Evolutionary conservation across 2,888 invertebrate species (phyloP), one percentile per base, ranked within the genome.

Genomic region (Ormyrus rosae): DNA sequence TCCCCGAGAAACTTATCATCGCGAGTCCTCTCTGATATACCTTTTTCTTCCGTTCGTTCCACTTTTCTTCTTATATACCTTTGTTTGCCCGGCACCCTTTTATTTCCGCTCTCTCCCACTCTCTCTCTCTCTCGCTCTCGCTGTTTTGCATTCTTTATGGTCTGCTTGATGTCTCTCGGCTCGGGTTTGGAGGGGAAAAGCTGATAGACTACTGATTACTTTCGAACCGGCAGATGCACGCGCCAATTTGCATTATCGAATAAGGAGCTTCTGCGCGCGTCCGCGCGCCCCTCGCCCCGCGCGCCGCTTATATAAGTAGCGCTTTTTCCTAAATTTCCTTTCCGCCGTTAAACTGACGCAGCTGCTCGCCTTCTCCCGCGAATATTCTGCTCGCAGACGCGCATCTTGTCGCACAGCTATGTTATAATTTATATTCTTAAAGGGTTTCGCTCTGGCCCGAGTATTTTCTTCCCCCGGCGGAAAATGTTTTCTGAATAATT

Each of bases 201-300:
- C 83, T 83, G 79, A 73, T 78, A 61, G 75, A 50, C 79, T 71
- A 70, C 65, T 73, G 80, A 76, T 79, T 77, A 80, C 73, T 81
- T 70, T 77, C 74, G 68, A 60, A 56, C 55, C 34, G 63, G 65
- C 58, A 73, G 58, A 46, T 34, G 58, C 68, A 45, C n/a, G 65
- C 9, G 60, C 75, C 56, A 55, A 70, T 78, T 81, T 81, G 69
- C 78, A 78, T 78, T 76, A 70, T 83, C 77, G 78, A 76, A 58
- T 75, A 68, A 74, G 61, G 68, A 69, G 60, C 55, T 50, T 19
- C 46, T 7, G 58, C 5, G 63, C 46, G 11, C 45, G 48, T 50
- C 46, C 56, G 46, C 56, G 46, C 50, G 45, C 73, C 48, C 65
- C 46, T 73, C 53, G 13, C 51, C 46, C n/a, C n/a, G n/a, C 6